Evolutionary conservation across 1,140 invertebrate species (phyloP).

Genomic region (Brachionus rubens): DNA sequence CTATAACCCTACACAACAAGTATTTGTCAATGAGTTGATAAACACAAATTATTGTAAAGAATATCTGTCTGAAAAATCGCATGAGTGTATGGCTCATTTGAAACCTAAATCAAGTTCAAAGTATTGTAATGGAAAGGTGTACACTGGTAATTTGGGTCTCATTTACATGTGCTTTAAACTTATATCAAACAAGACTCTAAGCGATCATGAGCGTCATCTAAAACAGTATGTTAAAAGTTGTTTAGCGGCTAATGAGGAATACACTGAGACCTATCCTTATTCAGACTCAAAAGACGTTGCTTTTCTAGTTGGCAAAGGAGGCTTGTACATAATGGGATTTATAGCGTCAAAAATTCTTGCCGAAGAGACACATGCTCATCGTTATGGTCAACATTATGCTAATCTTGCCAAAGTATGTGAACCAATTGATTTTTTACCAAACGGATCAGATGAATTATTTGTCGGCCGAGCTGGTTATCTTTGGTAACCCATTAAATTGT

Average conservation of each 20-base stretch:
- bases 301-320: constrained; percentile 37
- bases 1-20: background rate
- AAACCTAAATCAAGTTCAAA: constrained; percentile 22
- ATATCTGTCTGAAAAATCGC: background rate
- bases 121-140: constrained; percentile 11
- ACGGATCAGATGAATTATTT: constrained; percentile 72
- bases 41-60: background rate
- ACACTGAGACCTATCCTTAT: background rate
- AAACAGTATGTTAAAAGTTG: constrained; percentile 34
- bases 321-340: constrained; percentile 5
- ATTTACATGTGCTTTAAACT: constrained; percentile 41
- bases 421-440: constrained; percentile 18
- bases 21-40: background rate
- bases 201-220: background rate
- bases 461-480: constrained; percentile 81
- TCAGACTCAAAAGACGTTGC: constrained; percentile 15
- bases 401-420: constrained; percentile 23
- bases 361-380: constrained; percentile 19
- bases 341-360: constrained; percentile 11
- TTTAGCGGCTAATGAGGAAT: constrained; percentile 39
- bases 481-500: background rate
- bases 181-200: background rate
- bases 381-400: constrained; percentile 20
- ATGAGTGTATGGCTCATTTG: constrained; percentile 2
- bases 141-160: constrained; percentile 41